Conservation (phyloP, 2,113 vertebrate genomes). For the Sminthopsis crassicaudata region DNA sequence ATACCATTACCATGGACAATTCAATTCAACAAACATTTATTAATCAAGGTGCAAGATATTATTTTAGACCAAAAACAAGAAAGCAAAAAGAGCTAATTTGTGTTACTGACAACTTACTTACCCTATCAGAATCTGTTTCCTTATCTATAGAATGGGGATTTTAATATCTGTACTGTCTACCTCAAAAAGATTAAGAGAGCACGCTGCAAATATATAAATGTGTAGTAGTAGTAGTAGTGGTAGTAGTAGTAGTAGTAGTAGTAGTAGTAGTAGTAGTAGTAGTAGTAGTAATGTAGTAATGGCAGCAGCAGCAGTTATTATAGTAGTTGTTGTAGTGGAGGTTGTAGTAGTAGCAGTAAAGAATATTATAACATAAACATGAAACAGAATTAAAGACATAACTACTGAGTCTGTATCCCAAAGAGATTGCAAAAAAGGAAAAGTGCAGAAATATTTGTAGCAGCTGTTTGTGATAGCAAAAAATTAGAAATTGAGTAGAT, state of each 20-base stretch:
- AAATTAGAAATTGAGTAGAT: too few species aligned
- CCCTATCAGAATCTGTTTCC: neutral
- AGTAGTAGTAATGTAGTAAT: neutral
- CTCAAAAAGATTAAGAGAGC: neutral
- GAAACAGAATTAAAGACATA: neutral
- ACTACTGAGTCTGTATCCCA: too few species aligned
- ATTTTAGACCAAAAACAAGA: neutral
- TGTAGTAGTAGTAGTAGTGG: neutral
- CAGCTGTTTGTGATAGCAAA: too few species aligned
- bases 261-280: too few species aligned
- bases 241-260: too few species aligned
- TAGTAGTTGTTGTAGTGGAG: too few species aligned
- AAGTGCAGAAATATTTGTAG: too few species aligned
- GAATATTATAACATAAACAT: slow-evolving; percentile 18
- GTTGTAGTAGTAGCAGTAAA: neutral
- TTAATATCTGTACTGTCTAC: neutral
- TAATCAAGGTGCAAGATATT: neutral
- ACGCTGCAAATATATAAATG: neutral
- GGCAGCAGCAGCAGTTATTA: too few species aligned
- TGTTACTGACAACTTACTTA: neutral
- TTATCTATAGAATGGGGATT: neutral
- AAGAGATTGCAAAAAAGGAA: too few species aligned
- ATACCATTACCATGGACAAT: neutral
- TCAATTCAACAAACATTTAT: neutral
- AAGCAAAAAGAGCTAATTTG: neutral